Evolutionary conservation across 2,113 vertebrate genomes (phyloP).

Genomic region (Clinocottus analis): DNA sequence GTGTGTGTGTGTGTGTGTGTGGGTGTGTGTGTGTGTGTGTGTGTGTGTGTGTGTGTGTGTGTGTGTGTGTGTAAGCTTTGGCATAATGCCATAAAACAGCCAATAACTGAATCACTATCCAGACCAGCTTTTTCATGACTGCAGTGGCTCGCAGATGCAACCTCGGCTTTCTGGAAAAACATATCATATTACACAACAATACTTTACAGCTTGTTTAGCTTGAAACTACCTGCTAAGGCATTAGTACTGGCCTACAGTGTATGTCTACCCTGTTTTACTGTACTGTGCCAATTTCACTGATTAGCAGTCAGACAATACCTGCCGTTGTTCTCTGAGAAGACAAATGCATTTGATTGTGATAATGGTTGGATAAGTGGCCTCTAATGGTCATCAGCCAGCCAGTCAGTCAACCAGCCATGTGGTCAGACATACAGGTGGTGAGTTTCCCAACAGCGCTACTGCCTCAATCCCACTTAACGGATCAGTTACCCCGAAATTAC

Average conservation of each 20-base stretch:
- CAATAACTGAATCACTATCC: slow-evolving; percentile 39
- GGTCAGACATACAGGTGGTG: background rate
- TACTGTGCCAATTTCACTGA: background rate
- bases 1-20: slow-evolving; percentile 28
- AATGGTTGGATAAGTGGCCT: background rate
- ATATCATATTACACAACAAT: slow-evolving; percentile 43
- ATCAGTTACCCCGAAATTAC: background rate
- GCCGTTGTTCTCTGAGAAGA: background rate
- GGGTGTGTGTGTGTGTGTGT: too few relatives aligned
- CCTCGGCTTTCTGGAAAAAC: slow-evolving; percentile 16
- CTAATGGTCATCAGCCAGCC: background rate
- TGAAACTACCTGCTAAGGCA: slow-evolving; percentile 1
- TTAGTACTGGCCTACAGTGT: background rate
- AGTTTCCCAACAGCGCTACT: background rate
- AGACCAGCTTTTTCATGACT: slow-evolving; percentile 27
- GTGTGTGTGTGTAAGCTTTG: slow-evolving; percentile 17
- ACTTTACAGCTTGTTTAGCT: background rate
- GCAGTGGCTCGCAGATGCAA: slow-evolving; percentile 35
- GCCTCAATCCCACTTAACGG: background rate
- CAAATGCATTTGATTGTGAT: background rate
- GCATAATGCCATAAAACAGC: slow-evolving; percentile 45
- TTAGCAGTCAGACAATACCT: background rate
- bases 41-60: slow-evolving; percentile 36
- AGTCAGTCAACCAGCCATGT: background rate
- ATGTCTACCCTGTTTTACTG: background rate